A percentile compares a stretch with the other conserved stretches of the same genome.
Evolutionary conservation across 64 coral and sea anemone species (phyloP).

Genomic region (Astreopora myriophthalma): DNA sequence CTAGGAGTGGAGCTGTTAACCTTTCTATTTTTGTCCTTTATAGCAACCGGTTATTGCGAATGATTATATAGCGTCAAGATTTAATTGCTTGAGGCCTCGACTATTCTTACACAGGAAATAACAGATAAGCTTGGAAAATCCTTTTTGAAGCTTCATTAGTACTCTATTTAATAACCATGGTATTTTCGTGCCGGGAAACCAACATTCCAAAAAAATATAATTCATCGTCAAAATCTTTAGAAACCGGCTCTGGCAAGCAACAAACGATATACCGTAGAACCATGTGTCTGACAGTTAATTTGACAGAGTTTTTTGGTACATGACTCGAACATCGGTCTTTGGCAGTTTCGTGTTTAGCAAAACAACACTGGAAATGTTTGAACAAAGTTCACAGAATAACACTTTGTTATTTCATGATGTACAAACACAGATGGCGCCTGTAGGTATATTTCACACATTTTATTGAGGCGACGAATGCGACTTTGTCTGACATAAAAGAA

Average conservation of each 20-base stretch:
- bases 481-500: neutral
- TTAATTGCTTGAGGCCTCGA: neutral
- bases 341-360: neutral
- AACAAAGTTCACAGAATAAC: neutral
- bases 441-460: neutral
- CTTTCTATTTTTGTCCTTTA: neutral
- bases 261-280: neutral
- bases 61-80: too few species aligned
- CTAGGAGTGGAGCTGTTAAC: neutral
- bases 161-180: neutral
- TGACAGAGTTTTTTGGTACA: too few species aligned
- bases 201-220: neutral
- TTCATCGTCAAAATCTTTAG: neutral
- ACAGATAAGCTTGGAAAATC: constrained; percentile 23
- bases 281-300: neutral
- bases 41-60: too few species aligned
- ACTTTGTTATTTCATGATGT: neutral
- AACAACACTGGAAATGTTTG: neutral
- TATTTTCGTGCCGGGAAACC: neutral
- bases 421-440: neutral
- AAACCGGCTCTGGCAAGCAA: too few species aligned
- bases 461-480: neutral
- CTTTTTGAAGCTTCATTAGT: neutral
- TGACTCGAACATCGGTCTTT: too few species aligned
- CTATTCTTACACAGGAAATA: constrained; percentile 52